A percentile compares a stretch with the other conserved stretches of the same genome.
phyloP scores from a whole-genome alignment of 2,113 vertebrate genomes.

The Xiphophorus couchianus region DNA sequence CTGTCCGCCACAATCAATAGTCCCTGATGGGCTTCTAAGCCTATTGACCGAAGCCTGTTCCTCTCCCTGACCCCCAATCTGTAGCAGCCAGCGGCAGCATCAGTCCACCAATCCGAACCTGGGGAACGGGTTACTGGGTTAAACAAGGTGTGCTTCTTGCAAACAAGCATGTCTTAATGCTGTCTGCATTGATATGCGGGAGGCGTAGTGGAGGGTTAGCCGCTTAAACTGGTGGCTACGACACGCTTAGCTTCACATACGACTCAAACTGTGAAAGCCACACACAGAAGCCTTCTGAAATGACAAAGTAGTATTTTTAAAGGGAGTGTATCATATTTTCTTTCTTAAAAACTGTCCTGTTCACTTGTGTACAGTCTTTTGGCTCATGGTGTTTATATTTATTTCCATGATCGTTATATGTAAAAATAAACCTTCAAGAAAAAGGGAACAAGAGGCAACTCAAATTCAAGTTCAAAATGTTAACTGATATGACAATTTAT shows the following conservation, averaged over 20 bases:
- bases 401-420: neutral
- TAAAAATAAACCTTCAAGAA: neutral
- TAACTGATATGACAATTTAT: no score
- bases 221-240: slow-evolving; percentile 5
- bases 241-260: slow-evolving; percentile 16
- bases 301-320: neutral
- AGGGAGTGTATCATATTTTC: neutral
- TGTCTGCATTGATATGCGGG: slow-evolving; percentile 43
- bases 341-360: neutral
- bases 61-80: slow-evolving; percentile 71
- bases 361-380: neutral
- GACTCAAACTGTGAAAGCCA: neutral
- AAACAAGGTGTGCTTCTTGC: slow-evolving; percentile 63
- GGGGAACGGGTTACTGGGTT: slow-evolving; percentile 62
- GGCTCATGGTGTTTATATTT: neutral
- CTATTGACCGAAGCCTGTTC: slow-evolving; percentile 76
- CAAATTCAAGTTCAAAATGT: no score
- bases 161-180: slow-evolving; percentile 57
- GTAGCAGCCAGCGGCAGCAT: slow-evolving; percentile 57
- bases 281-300: neutral
- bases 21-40: slow-evolving; percentile 80
- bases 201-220: slow-evolving; percentile 1
- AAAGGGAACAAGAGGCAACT: neutral
- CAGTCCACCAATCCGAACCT: slow-evolving; percentile 49
- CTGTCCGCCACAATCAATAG: slow-evolving; percentile 79